phyloP scores from a whole-genome alignment of 1,140 invertebrate species.

The Drosophila auraria region DNA sequence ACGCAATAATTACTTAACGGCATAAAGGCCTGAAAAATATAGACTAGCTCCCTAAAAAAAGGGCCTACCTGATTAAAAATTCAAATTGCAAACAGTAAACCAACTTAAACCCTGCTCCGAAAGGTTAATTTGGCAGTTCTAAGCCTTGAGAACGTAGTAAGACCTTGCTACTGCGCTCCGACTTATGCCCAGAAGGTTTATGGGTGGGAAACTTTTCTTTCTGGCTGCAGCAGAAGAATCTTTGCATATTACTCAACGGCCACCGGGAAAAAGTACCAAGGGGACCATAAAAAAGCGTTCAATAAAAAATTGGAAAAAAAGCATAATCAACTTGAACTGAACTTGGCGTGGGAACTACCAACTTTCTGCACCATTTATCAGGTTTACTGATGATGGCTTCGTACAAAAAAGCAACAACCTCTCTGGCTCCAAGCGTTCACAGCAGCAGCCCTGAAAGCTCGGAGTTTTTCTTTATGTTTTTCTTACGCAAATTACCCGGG shows the following conservation, averaged over 20 bases:
- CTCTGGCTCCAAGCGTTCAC: constrained; percentile 25
- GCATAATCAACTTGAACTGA: constrained; percentile 44
- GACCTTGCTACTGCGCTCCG: not conserved
- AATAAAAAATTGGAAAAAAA: constrained; percentile 51
- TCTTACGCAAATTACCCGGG: constrained; percentile 31
- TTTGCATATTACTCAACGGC: constrained; percentile 42
- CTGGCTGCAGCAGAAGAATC: constrained; percentile 14
- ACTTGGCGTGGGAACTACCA: constrained; percentile 49
- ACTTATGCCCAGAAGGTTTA: constrained; percentile 20
- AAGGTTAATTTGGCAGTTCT: constrained; percentile 21
- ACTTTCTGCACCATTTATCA: constrained; percentile 51
- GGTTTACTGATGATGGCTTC: constrained; percentile 38
- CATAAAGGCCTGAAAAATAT: constrained; percentile 3
- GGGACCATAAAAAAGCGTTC: constrained; percentile 22
- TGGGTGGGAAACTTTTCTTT: constrained; percentile 28
- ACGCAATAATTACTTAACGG: constrained; percentile 23
- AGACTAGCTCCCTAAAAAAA: not conserved
- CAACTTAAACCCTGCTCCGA: constrained; percentile 4
- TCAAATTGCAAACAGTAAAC: constrained; percentile 19
- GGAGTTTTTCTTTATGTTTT: constrained; percentile 32
- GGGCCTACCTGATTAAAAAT: constrained; percentile 11
- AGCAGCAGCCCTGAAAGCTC: constrained; percentile 10
- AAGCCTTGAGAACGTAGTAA: constrained; percentile 1
- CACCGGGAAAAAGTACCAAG: constrained; percentile 31
- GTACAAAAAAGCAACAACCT: constrained; percentile 13